Conservation (phyloP, 2,113 vertebrate genomes). For the Tetrao urogallus region DNA sequence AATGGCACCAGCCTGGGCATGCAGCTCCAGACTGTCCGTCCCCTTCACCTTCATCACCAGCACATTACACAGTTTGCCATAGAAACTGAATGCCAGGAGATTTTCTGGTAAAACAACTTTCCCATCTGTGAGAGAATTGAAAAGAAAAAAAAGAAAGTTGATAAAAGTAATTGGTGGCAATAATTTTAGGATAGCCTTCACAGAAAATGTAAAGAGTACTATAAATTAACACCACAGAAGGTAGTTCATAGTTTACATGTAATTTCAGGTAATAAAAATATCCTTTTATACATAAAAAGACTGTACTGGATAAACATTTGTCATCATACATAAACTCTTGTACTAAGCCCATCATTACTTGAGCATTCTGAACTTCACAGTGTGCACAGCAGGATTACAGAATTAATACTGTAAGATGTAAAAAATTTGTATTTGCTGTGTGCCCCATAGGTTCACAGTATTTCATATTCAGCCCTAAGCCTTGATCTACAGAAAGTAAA, state of each 20-base stretch:
- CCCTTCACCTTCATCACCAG: slow-evolving; percentile 83
- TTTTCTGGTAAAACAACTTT: slow-evolving; percentile 89
- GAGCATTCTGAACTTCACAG: background rate
- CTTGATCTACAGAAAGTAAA: background rate
- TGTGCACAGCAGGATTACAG: background rate
- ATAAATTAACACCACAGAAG: background rate
- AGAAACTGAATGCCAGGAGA: slow-evolving; percentile 84
- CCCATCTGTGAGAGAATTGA: slow-evolving; percentile 77
- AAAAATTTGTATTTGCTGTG: background rate
- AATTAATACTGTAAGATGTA: background rate
- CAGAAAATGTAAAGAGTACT: background rate
- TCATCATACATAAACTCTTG: background rate
- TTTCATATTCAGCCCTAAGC: background rate
- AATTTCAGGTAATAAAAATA: background rate
- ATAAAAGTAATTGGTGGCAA: background rate
- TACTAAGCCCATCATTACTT: background rate
- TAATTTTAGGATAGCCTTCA: background rate
- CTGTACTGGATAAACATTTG: background rate
- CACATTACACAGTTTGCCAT: slow-evolving; percentile 83
- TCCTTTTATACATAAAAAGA: background rate
- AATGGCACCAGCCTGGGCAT: background rate
- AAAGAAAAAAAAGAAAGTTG: background rate
- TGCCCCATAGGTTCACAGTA: background rate
- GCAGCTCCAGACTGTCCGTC: slow-evolving; percentile 80
- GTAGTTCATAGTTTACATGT: background rate